Percentiles rank a stretch among this genome's conserved stretches.
Conservation (phyloP, 2,113 vertebrate species). For the Bufo gargarizans region DNA sequence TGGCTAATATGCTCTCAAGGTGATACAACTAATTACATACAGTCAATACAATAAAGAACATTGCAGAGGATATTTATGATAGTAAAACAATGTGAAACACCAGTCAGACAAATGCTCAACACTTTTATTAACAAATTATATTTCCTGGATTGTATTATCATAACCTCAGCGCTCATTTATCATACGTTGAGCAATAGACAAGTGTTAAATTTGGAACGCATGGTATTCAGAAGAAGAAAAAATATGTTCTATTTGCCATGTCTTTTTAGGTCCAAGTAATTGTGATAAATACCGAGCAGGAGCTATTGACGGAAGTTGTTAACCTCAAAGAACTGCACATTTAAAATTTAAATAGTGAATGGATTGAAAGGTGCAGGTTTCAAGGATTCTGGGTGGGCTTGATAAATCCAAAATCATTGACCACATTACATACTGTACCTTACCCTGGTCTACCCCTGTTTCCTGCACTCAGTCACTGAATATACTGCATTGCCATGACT, state of each 20-base stretch:
- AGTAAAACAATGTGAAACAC: conserved; percentile 20
- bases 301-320: background rate
- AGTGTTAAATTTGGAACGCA: background rate
- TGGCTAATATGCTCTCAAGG: conserved; percentile 52
- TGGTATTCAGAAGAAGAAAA: background rate
- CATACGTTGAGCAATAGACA: background rate
- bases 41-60: conserved; percentile 53
- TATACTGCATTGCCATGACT: too few species aligned
- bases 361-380: background rate
- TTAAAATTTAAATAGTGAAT: background rate
- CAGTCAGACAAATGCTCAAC: conserved; percentile 14
- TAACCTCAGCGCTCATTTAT: background rate
- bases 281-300: background rate
- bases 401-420: too few species aligned
- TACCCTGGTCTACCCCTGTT: too few species aligned
- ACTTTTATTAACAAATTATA: background rate
- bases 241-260: background rate
- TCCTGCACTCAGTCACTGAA: too few species aligned
- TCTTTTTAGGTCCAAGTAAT: background rate
- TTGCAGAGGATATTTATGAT: conserved; percentile 3
- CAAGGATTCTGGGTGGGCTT: background rate
- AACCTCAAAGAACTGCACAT: background rate
- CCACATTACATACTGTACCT: too few species aligned
- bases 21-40: conserved; percentile 54
- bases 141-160: background rate